These are phyloP conservation scores for Pandemis heparana DNA, from an alignment of 2,888 invertebrate genomes.

Conservation along the genomic window DNA sequence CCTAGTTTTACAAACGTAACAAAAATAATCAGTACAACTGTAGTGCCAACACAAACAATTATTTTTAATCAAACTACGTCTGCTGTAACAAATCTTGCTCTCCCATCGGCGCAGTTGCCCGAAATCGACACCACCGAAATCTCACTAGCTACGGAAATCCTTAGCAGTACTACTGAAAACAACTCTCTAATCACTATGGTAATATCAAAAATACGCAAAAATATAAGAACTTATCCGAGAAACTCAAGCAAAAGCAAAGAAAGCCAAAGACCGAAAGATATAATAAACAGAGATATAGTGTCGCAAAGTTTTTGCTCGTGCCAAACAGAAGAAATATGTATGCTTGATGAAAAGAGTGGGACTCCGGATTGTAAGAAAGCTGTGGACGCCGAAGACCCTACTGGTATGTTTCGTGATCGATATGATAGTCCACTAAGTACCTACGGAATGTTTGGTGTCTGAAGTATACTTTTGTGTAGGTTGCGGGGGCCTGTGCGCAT, in stretches of 20 bases:
- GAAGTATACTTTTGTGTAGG: conserved; percentile 64
- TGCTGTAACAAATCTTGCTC: conserved; percentile 61
- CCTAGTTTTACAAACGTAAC: conserved; percentile 71
- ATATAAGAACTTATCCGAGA: conserved; percentile 77
- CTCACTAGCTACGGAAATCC: conserved; percentile 55
- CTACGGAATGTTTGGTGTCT: neutral
- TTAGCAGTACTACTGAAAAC: conserved; percentile 57
- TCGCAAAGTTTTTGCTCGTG: conserved; percentile 81
- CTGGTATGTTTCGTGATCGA: conserved; percentile 71
- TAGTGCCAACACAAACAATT: conserved; percentile 76
- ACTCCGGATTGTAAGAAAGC: conserved; percentile 84
- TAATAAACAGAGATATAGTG: conserved; percentile 69
- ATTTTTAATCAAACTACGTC: conserved; percentile 67
- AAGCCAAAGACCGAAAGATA: conserved; percentile 65
- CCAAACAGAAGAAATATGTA: conserved; percentile 86
- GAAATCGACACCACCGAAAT: conserved; percentile 53
- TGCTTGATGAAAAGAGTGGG: conserved; percentile 86
- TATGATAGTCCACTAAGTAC: neutral
- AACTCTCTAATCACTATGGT: conserved; percentile 61
- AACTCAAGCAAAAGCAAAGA: conserved; percentile 58
- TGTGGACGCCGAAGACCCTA: conserved; percentile 84
- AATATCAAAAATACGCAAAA: conserved; percentile 75
- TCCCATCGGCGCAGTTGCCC: conserved; percentile 47
- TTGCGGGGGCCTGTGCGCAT: conserved; percentile 88
- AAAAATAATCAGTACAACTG: conserved; percentile 73